Evolutionary conservation across 2,888 invertebrate species (phyloP).

Genomic region (Chirona hameri): DNA sequence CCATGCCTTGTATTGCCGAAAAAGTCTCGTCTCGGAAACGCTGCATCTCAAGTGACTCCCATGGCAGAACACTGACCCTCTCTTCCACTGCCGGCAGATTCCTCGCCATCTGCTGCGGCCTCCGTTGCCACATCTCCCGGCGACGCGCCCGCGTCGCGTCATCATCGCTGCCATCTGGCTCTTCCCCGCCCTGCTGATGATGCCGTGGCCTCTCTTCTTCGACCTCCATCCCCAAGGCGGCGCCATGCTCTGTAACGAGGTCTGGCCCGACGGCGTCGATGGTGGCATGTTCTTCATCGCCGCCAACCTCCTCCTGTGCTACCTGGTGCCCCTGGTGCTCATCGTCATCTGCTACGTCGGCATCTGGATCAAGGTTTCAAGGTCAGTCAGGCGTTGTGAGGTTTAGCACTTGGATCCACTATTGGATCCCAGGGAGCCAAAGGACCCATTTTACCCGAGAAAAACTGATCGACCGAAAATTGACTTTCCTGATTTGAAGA

Average conservation of each 20-base stretch:
- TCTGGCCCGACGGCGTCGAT: constrained; percentile 79
- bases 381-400: background rate
- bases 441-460: too few relatives aligned
- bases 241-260: constrained; percentile 44
- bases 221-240: constrained; percentile 46
- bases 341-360: constrained; percentile 88
- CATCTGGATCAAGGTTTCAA: constrained; percentile 74
- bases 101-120: constrained; percentile 52
- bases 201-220: constrained; percentile 55
- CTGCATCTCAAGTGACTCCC: too few relatives aligned
- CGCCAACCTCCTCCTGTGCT: constrained; percentile 83
- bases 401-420: too few relatives aligned
- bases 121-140: constrained; percentile 50
- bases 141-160: constrained; percentile 47
- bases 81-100: constrained; percentile 40
- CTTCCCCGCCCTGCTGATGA: constrained; percentile 50
- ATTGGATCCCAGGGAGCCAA: too few relatives aligned
- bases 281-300: constrained; percentile 81
- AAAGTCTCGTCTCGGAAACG: too few relatives aligned
- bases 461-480: too few relatives aligned
- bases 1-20: too few relatives aligned
- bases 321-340: constrained; percentile 82
- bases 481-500: too few relatives aligned
- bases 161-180: constrained; percentile 52
- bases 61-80: too few relatives aligned